Percentiles rank a stretch among this genome's conserved stretches.
These are phyloP conservation scores for Oscheius sp. DNA, from an alignment of 2,888 invertebrate genomes.

Conservation along the genomic window DNA sequence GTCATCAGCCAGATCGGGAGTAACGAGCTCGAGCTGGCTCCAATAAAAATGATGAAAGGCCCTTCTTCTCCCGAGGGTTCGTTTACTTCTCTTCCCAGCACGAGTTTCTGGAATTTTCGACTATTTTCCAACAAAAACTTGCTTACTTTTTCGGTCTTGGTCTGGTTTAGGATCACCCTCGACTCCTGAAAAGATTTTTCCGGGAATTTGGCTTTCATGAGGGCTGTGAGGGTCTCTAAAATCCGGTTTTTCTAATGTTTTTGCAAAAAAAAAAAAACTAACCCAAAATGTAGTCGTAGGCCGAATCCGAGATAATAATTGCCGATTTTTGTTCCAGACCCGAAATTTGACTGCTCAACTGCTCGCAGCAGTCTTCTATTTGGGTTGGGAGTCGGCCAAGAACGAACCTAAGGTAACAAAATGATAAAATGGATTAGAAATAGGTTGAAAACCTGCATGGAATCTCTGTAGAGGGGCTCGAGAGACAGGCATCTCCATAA, in stretches of 20 bases:
- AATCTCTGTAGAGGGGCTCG: slow-evolving; percentile 80
- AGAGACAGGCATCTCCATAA: slow-evolving; percentile 89
- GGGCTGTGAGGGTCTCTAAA: not conserved
- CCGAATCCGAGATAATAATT: slow-evolving; percentile 36
- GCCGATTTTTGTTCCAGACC: not conserved
- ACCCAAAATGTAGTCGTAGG: slow-evolving; percentile 36
- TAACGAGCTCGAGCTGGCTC: slow-evolving; percentile 57
- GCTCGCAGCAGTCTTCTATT: not conserved
- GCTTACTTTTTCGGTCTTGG: not conserved
- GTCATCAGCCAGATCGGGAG: slow-evolving; percentile 69
- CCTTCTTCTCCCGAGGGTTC: slow-evolving; percentile 15
- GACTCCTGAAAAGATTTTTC: not conserved
- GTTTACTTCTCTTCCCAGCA: slow-evolving; percentile 9
- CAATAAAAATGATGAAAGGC: slow-evolving; percentile 61
- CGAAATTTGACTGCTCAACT: not conserved
- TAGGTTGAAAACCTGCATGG: slow-evolving; percentile 78
- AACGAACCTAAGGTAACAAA: slow-evolving; percentile 36
- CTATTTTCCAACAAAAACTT: too few species aligned
- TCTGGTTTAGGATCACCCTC: slow-evolving; percentile 7
- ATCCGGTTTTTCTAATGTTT: not conserved
- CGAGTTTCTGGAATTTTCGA: slow-evolving; percentile 1
- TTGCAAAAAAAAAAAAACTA: not conserved
- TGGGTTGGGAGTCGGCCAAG: slow-evolving; percentile 39
- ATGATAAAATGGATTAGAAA: not conserved
- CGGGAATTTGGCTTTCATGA: not conserved